Percentiles rank a stretch among this genome's conserved stretches.
These are phyloP conservation scores for Pomatostomus ruficeps DNA, from an alignment of 2,113 vertebrate genomes.

Conservation along the genomic window DNA sequence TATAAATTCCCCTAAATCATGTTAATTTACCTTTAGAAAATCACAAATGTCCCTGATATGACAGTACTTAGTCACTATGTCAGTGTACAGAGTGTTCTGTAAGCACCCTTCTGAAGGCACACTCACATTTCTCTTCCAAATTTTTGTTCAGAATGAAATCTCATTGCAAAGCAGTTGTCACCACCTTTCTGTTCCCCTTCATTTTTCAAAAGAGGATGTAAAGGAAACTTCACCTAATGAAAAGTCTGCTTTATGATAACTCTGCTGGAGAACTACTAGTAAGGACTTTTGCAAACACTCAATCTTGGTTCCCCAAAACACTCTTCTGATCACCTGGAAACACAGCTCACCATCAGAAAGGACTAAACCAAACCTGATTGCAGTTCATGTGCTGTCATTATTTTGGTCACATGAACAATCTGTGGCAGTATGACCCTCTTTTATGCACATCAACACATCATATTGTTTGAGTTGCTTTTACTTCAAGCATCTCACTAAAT, in stretches of 20 bases:
- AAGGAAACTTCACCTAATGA: neutral
- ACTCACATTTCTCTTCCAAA: neutral
- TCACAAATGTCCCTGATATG: neutral
- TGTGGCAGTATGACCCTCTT: neutral
- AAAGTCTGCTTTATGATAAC: neutral
- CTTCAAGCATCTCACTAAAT: neutral
- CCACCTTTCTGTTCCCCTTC: neutral
- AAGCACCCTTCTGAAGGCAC: neutral
- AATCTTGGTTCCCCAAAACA: neutral
- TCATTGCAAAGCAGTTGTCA: neutral
- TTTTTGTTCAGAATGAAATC: neutral
- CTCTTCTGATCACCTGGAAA: neutral
- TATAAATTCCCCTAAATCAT: neutral
- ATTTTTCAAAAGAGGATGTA: neutral
- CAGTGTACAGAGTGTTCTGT: neutral
- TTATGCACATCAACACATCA: neutral
- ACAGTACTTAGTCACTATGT: neutral
- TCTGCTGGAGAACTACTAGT: neutral
- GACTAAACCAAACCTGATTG: neutral
- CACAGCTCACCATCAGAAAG: neutral
- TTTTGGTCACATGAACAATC: neutral
- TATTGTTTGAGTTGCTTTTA: neutral
- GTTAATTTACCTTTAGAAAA: neutral
- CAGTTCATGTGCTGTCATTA: neutral
- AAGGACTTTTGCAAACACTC: neutral